phyloP scores from a whole-genome alignment of 2,888 invertebrate genomes.

The Craniophora ligustri region DNA sequence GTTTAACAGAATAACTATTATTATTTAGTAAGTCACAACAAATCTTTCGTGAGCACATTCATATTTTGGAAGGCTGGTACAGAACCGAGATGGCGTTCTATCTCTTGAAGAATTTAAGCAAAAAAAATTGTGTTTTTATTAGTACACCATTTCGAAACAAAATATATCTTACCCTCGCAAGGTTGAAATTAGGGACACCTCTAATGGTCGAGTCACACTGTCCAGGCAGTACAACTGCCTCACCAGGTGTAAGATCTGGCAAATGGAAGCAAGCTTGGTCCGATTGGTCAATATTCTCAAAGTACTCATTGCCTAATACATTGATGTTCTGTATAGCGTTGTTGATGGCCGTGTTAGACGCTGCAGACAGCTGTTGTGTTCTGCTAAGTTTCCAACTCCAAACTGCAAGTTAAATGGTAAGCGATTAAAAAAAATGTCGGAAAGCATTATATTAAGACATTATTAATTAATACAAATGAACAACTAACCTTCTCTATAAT shows the following conservation, averaged over 20 bases:
- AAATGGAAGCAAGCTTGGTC: constrained; percentile 69
- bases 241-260: constrained; percentile 62
- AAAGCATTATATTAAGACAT: background rate
- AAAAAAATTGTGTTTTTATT: no score
- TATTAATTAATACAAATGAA: background rate
- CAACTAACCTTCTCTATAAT: constrained; percentile 62
- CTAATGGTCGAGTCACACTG: constrained; percentile 66
- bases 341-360: constrained; percentile 58
- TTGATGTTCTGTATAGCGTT: constrained; percentile 57
- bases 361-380: constrained; percentile 55
- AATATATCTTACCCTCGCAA: constrained; percentile 1
- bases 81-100: no score
- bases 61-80: no score
- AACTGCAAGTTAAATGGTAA: constrained; percentile 54
- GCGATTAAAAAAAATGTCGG: background rate
- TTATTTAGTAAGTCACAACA: no score
- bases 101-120: no score
- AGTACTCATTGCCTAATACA: constrained; percentile 68
- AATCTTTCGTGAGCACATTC: no score
- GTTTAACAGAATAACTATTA: no score
- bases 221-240: constrained; percentile 67
- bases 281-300: constrained; percentile 62
- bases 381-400: constrained; percentile 79
- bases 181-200: constrained; percentile 65
- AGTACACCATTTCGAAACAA: background rate